phyloP scores from a whole-genome alignment of 2,888 invertebrate genomes.

The Baronia brevicornis region DNA sequence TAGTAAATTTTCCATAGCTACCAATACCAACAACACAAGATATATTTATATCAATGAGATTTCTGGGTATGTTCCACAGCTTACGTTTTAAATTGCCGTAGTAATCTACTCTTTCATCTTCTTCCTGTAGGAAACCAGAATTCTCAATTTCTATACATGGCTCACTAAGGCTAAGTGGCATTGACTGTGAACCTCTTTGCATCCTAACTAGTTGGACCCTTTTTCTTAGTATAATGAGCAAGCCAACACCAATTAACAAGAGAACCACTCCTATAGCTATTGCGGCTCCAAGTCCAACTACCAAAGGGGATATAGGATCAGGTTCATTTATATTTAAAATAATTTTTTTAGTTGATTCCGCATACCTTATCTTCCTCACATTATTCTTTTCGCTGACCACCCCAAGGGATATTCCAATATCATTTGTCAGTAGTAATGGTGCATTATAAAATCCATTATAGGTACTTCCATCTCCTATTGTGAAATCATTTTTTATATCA shows the following conservation, averaged over 20 bases:
- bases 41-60: slow-evolving; percentile 81
- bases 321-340: slow-evolving; percentile 69
- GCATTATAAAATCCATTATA: slow-evolving; percentile 87
- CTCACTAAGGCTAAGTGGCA: slow-evolving; percentile 85
- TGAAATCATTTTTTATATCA: slow-evolving; percentile 79
- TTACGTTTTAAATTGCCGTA: slow-evolving; percentile 85
- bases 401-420: slow-evolving; percentile 82
- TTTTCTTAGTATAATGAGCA: slow-evolving; percentile 76
- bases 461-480: slow-evolving; percentile 83
- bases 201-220: slow-evolving; percentile 60
- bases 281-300: slow-evolving; percentile 71
- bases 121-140: slow-evolving; percentile 84
- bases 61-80: slow-evolving; percentile 83
- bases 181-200: slow-evolving; percentile 63
- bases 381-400: slow-evolving; percentile 81
- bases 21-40: slow-evolving; percentile 83
- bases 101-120: slow-evolving; percentile 79
- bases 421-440: slow-evolving; percentile 77
- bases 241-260: slow-evolving; percentile 77
- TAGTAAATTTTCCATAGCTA: slow-evolving; percentile 85
- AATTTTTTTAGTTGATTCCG: slow-evolving; percentile 71
- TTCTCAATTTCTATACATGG: slow-evolving; percentile 89
- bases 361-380: slow-evolving; percentile 79
- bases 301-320: slow-evolving; percentile 61
- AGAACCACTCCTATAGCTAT: slow-evolving; percentile 84